phyloP scores from a whole-genome alignment of 2,113 vertebrate species.

The Calidris pugnax region DNA sequence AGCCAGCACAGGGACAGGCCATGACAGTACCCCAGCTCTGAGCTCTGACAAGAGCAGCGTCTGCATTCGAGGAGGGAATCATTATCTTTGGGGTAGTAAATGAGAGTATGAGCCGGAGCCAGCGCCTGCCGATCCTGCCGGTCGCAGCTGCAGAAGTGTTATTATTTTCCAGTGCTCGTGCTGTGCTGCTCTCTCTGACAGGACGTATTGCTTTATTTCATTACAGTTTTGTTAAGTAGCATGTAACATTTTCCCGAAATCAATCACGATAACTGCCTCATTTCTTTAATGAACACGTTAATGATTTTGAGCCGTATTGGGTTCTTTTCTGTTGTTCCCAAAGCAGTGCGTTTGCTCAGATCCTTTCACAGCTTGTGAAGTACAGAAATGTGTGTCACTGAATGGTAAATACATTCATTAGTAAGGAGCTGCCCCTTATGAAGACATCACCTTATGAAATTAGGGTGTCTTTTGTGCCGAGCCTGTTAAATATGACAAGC shows the following conservation, averaged over 20 bases:
- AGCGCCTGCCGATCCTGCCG: not conserved
- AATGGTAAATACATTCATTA: not conserved
- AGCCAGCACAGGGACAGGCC: not conserved
- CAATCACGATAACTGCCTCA: not conserved
- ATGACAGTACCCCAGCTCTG: rapidly evolving
- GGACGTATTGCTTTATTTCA: not conserved
- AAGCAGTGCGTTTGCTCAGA: not conserved
- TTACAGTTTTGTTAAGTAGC: not conserved
- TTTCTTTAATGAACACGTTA: not conserved
- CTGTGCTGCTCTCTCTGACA: not conserved
- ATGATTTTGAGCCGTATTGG: not conserved
- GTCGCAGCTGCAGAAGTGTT: not conserved
- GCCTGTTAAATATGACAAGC: not conserved
- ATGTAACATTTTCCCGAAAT: not conserved
- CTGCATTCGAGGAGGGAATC: not conserved
- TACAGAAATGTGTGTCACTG: not conserved
- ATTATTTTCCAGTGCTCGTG: not conserved
- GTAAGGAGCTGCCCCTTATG: not conserved
- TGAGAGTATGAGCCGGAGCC: not conserved
- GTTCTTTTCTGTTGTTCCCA: not conserved
- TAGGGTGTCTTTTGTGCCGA: not conserved
- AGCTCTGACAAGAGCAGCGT: not conserved
- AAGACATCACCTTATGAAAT: not conserved
- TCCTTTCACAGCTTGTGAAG: not conserved
- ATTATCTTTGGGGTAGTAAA: not conserved